A percentile compares a stretch with the other conserved stretches of the same genome.
phyloP scores from a whole-genome alignment of 1,140 invertebrate species.

The Ladona fulva region DNA sequence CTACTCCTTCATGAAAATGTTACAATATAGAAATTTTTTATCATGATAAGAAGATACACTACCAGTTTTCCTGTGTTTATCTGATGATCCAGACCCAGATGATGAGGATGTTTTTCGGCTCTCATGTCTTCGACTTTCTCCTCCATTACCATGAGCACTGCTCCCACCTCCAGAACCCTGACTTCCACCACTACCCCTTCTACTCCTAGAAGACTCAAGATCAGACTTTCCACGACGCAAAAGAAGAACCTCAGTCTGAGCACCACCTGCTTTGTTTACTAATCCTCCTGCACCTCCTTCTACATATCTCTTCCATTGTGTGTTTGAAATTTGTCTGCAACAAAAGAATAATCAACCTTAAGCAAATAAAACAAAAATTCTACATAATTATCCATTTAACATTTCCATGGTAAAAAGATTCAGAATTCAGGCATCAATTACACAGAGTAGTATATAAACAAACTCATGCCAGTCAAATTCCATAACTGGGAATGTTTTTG shows the following conservation, averaged over 20 bases:
- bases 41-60: background rate
- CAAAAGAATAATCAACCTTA: background rate
- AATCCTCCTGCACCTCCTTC: constrained; percentile 36
- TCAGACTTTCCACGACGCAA: constrained; percentile 26
- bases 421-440: too few relatives aligned
- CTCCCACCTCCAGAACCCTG: constrained; percentile 3
- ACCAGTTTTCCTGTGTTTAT: background rate
- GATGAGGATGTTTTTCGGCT: background rate
- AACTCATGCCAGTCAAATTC: too few relatives aligned
- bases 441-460: too few relatives aligned
- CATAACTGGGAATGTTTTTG: too few relatives aligned
- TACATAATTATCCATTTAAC: too few relatives aligned
- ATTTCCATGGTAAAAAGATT: too few relatives aligned
- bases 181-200: constrained; percentile 15
- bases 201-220: constrained; percentile 23
- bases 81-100: background rate
- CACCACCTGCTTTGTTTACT: background rate
- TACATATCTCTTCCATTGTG: constrained; percentile 49
- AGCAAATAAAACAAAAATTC: too few relatives aligned
- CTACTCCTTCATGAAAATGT: too few relatives aligned
- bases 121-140: constrained; percentile 25
- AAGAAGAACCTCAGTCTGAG: background rate
- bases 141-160: constrained; percentile 10
- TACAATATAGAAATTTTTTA: too few relatives aligned
- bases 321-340: constrained; percentile 39